Percentiles rank a stretch among this genome's conserved stretches.
These are phyloP conservation scores for Nycticebus coucang DNA, from an alignment of 2,113 vertebrate genomes.

Conservation along the genomic window DNA sequence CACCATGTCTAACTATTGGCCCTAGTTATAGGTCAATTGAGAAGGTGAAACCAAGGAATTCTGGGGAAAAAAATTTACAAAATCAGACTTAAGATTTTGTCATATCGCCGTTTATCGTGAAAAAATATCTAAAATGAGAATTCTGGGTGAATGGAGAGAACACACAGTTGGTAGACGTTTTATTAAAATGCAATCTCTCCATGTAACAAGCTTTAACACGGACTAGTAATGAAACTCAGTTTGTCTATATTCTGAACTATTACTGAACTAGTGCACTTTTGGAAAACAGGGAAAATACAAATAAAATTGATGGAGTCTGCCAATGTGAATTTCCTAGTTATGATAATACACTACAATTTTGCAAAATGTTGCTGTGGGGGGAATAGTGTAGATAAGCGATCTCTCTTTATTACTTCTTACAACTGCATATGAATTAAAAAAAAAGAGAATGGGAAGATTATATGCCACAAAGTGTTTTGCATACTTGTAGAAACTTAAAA, in stretches of 20 bases:
- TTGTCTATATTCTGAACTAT: constrained; percentile 29
- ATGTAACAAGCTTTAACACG: constrained; percentile 21
- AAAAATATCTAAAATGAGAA: constrained; percentile 33
- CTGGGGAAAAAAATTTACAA: background rate
- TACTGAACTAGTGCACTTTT: background rate
- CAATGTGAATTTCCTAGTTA: no score
- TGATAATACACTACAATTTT: no score
- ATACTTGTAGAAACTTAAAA: background rate
- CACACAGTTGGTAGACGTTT: background rate
- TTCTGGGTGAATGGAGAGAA: background rate
- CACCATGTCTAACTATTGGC: background rate
- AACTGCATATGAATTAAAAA: no score
- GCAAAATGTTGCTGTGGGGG: no score
- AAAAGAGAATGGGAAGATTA: background rate
- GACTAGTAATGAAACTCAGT: background rate
- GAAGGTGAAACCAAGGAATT: background rate
- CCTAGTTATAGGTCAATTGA: background rate
- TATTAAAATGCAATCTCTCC: constrained; percentile 41
- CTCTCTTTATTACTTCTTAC: no score
- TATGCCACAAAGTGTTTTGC: background rate
- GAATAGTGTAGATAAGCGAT: no score
- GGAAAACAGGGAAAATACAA: background rate
- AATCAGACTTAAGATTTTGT: background rate
- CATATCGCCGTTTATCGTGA: background rate
- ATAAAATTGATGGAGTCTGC: no score